Conservation (phyloP, 2,113 vertebrate species). For the Brachyhypopomus gauderio region DNA sequence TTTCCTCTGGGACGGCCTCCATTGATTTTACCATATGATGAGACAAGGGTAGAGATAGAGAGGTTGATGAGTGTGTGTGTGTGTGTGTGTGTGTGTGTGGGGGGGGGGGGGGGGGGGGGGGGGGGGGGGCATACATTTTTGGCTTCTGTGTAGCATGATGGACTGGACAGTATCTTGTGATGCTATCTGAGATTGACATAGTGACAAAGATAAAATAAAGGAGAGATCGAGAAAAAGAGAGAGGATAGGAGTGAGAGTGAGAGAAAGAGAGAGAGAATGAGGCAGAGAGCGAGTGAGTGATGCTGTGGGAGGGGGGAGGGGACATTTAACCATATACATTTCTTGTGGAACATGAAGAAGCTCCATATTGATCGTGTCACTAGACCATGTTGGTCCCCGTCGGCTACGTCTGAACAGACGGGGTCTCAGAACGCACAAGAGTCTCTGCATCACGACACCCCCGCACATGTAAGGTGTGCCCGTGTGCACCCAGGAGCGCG, state of each 20-base stretch:
- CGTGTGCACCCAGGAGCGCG: neutral
- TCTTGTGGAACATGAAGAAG: conserved; percentile 35
- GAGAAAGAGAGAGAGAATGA: neutral
- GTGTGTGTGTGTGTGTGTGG: no score
- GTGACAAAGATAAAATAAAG: conserved; percentile 21
- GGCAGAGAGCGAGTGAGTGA: conserved; percentile 24
- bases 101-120: neutral
- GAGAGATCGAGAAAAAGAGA: neutral
- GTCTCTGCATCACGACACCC: neutral
- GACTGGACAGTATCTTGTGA: conserved; percentile 31
- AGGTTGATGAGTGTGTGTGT: neutral
- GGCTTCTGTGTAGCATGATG: conserved; percentile 16
- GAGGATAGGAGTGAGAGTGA: neutral
- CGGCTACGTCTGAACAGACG: conserved; percentile 43
- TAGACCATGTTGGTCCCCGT: conserved; percentile 45
- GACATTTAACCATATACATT: conserved; percentile 36
- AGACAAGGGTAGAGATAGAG: conserved; percentile 43
- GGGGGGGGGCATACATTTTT: conserved; percentile 13
- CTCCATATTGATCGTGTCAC: conserved; percentile 36
- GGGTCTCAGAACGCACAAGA: conserved; percentile 12
- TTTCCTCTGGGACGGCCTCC: conserved; percentile 46
- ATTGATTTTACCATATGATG: conserved; percentile 57
- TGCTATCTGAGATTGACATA: neutral
- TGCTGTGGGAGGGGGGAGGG: neutral
- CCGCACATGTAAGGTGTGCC: neutral